Percentiles rank a stretch among this genome's conserved stretches.
These are phyloP conservation scores for Parotia lawesii DNA, from an alignment of 2,113 vertebrate species.

Conservation along the genomic window DNA sequence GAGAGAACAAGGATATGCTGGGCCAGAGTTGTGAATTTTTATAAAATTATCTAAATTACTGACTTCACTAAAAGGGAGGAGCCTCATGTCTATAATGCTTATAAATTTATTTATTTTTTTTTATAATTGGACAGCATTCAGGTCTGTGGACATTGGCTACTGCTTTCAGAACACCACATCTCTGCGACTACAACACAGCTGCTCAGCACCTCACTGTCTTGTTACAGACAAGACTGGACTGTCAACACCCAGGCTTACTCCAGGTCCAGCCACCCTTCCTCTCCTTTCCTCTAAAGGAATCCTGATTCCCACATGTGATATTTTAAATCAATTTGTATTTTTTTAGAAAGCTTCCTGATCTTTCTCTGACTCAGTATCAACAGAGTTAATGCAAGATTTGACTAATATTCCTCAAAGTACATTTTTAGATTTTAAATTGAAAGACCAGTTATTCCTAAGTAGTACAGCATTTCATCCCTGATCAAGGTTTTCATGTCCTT, in stretches of 20 bases:
- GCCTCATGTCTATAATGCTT: background rate
- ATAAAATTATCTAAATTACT: background rate
- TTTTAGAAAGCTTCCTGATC: background rate
- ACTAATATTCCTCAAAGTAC: background rate
- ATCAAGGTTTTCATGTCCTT: background rate
- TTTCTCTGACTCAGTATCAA: background rate
- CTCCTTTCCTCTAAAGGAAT: background rate
- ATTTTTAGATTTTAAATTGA: background rate
- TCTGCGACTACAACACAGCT: background rate
- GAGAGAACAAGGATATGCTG: background rate
- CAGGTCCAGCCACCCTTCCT: background rate
- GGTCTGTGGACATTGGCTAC: rapidly evolving
- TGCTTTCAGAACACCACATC: background rate
- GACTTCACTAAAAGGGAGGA: background rate
- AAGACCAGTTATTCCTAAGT: background rate
- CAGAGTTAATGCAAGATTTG: background rate
- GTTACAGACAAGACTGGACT: background rate
- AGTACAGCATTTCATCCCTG: background rate
- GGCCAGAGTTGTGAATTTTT: background rate
- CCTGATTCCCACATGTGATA: background rate
- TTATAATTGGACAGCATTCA: background rate
- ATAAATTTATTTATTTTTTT: background rate
- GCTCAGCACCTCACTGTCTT: background rate
- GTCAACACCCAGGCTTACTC: background rate
- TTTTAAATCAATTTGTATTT: background rate